phyloP scores from a whole-genome alignment of 2,113 vertebrate genomes.

The Vulpes ferrilata region DNA sequence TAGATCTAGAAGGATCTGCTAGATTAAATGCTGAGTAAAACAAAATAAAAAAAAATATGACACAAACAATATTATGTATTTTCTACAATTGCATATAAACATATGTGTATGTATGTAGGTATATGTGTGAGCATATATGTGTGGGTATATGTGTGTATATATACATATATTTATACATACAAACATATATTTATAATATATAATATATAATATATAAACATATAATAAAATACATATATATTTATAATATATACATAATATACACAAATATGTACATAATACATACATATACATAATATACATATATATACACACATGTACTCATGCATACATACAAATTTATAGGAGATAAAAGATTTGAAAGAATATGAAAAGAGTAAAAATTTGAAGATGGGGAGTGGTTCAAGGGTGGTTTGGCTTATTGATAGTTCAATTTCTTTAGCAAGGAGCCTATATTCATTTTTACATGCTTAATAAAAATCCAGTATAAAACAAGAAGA shows the following conservation, averaged over 20 bases:
- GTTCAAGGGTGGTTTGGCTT: not conserved
- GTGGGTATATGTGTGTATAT: not conserved
- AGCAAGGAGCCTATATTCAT: not conserved
- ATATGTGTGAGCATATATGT: not conserved
- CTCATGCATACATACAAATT: no score
- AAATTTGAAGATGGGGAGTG: not conserved
- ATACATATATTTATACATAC: not conserved
- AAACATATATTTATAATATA: not conserved
- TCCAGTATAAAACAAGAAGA: not conserved
- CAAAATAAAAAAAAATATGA: not conserved
- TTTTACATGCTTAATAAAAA: not conserved
- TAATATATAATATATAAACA: no score
- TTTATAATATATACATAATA: no score
- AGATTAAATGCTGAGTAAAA: not conserved
- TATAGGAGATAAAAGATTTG: not conserved
- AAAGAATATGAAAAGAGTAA: not conserved
- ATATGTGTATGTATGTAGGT: no score
- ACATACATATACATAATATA: no score
- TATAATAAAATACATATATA: no score
- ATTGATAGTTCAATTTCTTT: not conserved
- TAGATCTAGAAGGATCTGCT: not conserved
- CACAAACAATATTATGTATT: not conserved
- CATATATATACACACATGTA: no score
- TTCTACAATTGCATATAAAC: not conserved
- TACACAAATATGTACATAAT: no score